Percentiles rank a stretch among this genome's conserved stretches.
phyloP scores from a whole-genome alignment of 2,797 vertebrate species.

The Salarias fasciatus region DNA sequence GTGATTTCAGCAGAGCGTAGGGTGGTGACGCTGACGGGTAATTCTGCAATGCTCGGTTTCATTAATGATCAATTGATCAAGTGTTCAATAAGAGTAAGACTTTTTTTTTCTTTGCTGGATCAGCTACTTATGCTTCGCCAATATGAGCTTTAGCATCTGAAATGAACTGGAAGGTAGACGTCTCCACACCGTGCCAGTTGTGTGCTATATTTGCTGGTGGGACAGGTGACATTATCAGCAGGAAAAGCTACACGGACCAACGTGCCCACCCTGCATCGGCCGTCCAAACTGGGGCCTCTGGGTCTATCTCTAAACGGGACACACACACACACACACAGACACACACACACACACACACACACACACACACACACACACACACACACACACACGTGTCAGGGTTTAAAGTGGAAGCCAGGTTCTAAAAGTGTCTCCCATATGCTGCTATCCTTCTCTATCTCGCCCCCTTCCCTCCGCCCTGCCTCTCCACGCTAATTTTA shows the following conservation, averaged over 20 bases:
- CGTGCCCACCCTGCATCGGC: background rate
- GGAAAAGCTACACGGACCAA: constrained; percentile 3
- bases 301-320: constrained; percentile 65
- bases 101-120: no score
- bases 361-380: no score
- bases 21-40: no score
- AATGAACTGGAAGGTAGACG: background rate
- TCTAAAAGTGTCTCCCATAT: constrained; percentile 67
- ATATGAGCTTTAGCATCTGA: no score
- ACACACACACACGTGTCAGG: constrained; percentile 45
- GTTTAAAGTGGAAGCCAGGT: constrained; percentile 57
- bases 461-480: background rate
- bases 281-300: constrained; percentile 27
- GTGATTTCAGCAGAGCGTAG: no score
- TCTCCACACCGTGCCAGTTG: background rate
- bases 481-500: constrained; percentile 61
- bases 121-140: no score
- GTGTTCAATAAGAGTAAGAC: no score
- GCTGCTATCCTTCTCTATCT: constrained; percentile 44
- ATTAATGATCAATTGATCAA: no score
- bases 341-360: no score
- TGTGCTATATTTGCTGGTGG: constrained; percentile 21
- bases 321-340: constrained; percentile 30
- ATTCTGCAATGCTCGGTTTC: no score
- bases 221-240: constrained; percentile 42